A percentile compares a stretch with the other conserved stretches of the same genome.
These are phyloP conservation scores for Anolis apletophallus DNA, from an alignment of 2,797 vertebrate species.

Conservation along the genomic window DNA sequence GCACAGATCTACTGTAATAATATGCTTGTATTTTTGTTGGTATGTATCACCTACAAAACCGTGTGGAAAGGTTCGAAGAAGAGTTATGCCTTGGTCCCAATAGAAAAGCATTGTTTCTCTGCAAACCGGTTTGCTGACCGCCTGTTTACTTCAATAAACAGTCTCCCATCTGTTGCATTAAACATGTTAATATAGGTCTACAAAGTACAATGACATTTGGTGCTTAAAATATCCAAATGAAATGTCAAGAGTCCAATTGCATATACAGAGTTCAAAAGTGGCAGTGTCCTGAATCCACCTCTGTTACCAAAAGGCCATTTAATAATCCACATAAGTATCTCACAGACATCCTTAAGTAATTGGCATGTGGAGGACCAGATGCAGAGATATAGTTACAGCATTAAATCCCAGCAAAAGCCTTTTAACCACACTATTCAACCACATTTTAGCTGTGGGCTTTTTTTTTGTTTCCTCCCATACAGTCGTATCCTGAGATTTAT, in stretches of 20 bases:
- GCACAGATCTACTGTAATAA: too few relatives aligned
- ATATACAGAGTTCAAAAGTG: conserved; percentile 62
- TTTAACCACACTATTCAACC: conserved; percentile 52
- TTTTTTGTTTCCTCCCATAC: conserved; percentile 42
- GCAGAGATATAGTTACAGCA: conserved; percentile 67
- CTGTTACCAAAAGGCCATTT: conserved; percentile 67
- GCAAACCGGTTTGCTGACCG: conserved; percentile 60
- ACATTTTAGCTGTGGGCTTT: conserved; percentile 62
- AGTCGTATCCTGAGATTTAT: conserved; percentile 57
- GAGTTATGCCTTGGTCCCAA: conserved; percentile 21
- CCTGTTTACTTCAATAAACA: conserved; percentile 75
- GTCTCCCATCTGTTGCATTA: conserved; percentile 74
- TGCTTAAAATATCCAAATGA: conserved; percentile 71
- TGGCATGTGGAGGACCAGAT: conserved; percentile 69
- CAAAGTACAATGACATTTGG: conserved; percentile 72
- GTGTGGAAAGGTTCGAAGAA: not conserved
- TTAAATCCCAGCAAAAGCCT: conserved; percentile 70
- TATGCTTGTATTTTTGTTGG: too few relatives aligned
- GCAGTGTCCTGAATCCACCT: conserved; percentile 74
- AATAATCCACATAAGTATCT: conserved; percentile 67
- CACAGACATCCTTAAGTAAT: conserved; percentile 57
- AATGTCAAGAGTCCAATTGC: conserved; percentile 64
- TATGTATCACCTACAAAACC: too few relatives aligned
- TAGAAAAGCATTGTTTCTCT: conserved; percentile 48
- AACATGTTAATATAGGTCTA: conserved; percentile 72